Conservation (phyloP, 64 coral and sea anemone species). For the Catalaphyllia jardinei region DNA sequence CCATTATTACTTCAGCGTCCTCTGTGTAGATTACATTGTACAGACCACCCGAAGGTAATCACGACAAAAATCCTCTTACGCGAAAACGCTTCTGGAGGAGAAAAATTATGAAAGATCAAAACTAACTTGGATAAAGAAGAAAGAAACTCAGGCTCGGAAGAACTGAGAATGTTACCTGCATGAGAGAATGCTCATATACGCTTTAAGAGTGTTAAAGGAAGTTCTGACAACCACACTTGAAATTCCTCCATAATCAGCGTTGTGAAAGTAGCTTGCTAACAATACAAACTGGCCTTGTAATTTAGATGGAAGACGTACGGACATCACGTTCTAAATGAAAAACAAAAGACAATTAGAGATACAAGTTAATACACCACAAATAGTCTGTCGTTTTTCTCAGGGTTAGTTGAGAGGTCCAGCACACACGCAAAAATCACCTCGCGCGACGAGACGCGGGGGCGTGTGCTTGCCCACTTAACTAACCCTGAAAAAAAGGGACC, state of each 20-base stretch:
- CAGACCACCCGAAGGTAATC: no score
- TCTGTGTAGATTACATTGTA: no score
- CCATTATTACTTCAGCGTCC: no score
- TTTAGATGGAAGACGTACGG: slow-evolving; percentile 38
- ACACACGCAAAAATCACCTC: no score
- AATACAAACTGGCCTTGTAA: slow-evolving; percentile 54
- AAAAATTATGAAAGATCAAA: not conserved
- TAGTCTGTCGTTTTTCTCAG: no score
- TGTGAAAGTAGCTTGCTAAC: slow-evolving; percentile 51
- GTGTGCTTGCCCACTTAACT: no score
- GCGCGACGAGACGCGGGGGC: no score
- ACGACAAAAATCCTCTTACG: no score
- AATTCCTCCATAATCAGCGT: slow-evolving; percentile 34
- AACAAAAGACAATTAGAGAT: not conserved
- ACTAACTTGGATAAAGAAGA: not conserved
- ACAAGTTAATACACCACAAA: no score
- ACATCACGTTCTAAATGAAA: slow-evolving; percentile 54
- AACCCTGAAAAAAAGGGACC: no score
- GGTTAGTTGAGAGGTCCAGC: no score
- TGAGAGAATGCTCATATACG: slow-evolving; percentile 53
- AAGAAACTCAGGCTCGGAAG: not conserved
- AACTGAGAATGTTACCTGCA: slow-evolving; percentile 55
- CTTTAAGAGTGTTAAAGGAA: not conserved
- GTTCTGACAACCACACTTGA: slow-evolving; percentile 42
- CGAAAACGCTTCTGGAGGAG: not conserved